Percentiles rank a stretch among this genome's conserved stretches.
Conservation (phyloP, 2,797 vertebrate species). For the Liparis tanakae region DNA sequence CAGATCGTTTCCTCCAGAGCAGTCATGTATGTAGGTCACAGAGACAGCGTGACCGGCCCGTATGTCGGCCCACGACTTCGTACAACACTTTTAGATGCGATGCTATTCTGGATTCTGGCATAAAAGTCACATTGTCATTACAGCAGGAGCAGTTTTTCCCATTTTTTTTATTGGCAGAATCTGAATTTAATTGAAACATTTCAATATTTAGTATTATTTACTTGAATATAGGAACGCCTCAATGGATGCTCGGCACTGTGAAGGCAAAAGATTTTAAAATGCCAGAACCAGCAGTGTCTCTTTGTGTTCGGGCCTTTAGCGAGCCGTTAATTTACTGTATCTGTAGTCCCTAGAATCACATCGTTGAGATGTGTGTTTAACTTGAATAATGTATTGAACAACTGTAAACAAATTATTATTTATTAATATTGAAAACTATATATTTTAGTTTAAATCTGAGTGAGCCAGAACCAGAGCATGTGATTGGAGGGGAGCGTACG, state of each 20-base stretch:
- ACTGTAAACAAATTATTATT: neutral
- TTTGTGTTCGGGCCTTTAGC: neutral
- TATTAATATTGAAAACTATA: too few species aligned
- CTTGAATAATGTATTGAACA: neutral
- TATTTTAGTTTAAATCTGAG: neutral
- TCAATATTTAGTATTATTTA: neutral
- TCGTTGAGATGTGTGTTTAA: neutral
- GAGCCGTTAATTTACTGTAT: neutral
- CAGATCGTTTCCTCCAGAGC: slow-evolving; percentile 13
- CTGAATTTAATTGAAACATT: neutral
- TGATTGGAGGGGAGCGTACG: too few species aligned
- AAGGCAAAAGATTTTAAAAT: neutral
- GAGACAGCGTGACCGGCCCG: slow-evolving; percentile 1
- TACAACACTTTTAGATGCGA: neutral
- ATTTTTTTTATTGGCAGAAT: neutral
- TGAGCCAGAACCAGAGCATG: neutral
- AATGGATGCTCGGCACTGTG: neutral
- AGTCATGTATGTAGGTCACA: neutral
- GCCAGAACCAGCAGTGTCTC: neutral
- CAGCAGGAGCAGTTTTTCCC: neutral
- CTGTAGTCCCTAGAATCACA: neutral
- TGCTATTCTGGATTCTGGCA: neutral
- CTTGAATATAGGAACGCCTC: neutral
- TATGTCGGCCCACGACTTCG: neutral
- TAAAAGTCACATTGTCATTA: neutral